Evolutionary conservation across 2,113 vertebrate genomes (phyloP), one percentile per base, ranked within the genome.

Genomic region (Istiophorus platypterus): DNA sequence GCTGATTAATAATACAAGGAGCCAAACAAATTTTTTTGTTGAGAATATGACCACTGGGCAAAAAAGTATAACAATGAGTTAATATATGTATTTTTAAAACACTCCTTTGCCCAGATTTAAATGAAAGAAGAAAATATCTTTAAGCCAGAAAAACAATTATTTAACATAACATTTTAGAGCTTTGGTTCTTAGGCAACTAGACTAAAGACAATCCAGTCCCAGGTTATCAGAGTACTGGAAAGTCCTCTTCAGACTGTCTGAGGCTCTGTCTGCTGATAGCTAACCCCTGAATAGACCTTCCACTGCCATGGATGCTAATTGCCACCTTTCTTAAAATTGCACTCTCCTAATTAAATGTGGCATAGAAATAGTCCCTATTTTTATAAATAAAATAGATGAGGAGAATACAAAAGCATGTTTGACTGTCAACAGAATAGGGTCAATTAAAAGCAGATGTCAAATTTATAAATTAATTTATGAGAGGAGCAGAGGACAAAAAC

Each of bases 261-360:
- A 83, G 69, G 20, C 56, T 49, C 37, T 52, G 67, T 72, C 61
- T 78, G 45, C 26, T 63, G 64, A 71, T 29, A 71, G 70, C 13
- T 63, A 47, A 52, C 42, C 62, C 58, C 59, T 70, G 47, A 71
- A 52, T 17, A 89, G 61, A 88, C 65, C 82, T 89, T 84, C 80
- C 47, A 68, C 34, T 59, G 75, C 51, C 78, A 67, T 54, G 42
- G 74, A 71, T 62, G 63, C 65, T 59, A 67, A 67, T 49, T 62
- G 67, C 18, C 41, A 74, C 68, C 27, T 74, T 63, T 18, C 31
- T 70, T 78, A 68, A n/a, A 80, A 74, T 42, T 54, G n/a, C 26
- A 72, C 54, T 52, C 56, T 34, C 39, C 74, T 68, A 58, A 74
- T 39, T 62, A 66, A 51, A 31, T 13, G 14, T 27, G 14, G 29